Evolutionary conservation across 1,140 invertebrate genomes (phyloP), one percentile per base, ranked within the genome.

Genomic region (Bombus difficillimus): DNA sequence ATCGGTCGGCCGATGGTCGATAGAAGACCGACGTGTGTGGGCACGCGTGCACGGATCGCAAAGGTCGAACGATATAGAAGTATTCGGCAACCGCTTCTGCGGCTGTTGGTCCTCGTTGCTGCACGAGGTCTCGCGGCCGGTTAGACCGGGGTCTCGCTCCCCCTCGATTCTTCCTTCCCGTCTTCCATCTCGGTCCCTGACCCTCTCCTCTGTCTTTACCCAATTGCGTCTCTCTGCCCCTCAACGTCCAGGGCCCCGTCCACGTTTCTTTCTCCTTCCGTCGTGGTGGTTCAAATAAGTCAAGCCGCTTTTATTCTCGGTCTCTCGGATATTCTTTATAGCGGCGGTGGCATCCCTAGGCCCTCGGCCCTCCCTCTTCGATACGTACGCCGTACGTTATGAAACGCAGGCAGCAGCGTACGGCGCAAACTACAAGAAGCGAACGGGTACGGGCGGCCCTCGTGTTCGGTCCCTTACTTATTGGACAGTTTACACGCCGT

Each of bases 401-500:
- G 79, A 86, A 76, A 86, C 88, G 91, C 87, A 41, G 87, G 64
- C 81, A 91, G 76, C 79, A 69, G 86, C 84, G 64, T n/a, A 78
- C 85, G 34, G 82, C 82, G 88, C 88, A 91, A 91, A 87, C 79
- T 92, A 94, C 90, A 92, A 94, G 91, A 92, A 93, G 90, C 87
- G 88, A 84, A 92, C 89, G 88, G 75, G 75, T 92, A 92, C 91
- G 92, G 90, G 90, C 59, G 83, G 57, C 8, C 85, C 78, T 81
- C 90, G 81, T 92, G 92, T 93, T 93, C 92, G 72, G 87, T 89
- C 59, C 88, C 89, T 95, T 94, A 94, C 93, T 94, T 95, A 94
- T 94, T 95, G 92, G 94, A 95, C 93, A 94, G 92, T 93, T 95
- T 94, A 94, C 94, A 94, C 93, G 92, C 90, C 71, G 88, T 80